A percentile compares a stretch with the other conserved stretches of the same genome.
phyloP scores from a whole-genome alignment of 2,888 invertebrate genomes.

The Mythimna vitellina region DNA sequence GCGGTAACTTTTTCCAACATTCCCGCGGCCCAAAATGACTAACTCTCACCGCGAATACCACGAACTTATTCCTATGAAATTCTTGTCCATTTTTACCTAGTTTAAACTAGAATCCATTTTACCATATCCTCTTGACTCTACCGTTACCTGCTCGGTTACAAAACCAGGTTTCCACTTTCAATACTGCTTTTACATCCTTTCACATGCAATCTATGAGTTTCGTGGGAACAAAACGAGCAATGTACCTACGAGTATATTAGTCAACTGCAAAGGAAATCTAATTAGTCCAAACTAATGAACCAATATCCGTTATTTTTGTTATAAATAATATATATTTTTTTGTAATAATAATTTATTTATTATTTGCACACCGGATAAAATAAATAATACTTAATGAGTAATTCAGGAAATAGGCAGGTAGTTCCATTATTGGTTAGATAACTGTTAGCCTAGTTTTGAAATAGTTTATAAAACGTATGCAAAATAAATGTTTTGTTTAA shows the following conservation, averaged over 20 bases:
- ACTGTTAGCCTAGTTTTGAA: neutral
- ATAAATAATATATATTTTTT: neutral
- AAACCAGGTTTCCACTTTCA: slow-evolving; percentile 40
- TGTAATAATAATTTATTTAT: slow-evolving; percentile 6
- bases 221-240: slow-evolving; percentile 42
- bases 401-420: slow-evolving; percentile 3
- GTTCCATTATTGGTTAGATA: neutral
- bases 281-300: slow-evolving; percentile 23
- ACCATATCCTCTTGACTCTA: slow-evolving; percentile 16
- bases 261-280: slow-evolving; percentile 48
- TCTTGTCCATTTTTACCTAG: neutral
- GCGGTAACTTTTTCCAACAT: too few species aligned
- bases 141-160: slow-evolving; percentile 9
- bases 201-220: slow-evolving; percentile 28
- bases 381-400: slow-evolving; percentile 13
- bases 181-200: slow-evolving; percentile 60
- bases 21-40: too few species aligned
- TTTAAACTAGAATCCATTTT: slow-evolving; percentile 13
- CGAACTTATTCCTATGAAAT: neutral
- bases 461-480: neutral
- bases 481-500: neutral
- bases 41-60: neutral
- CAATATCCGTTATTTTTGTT: slow-evolving; percentile 44
- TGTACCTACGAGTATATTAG: slow-evolving; percentile 21
- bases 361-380: neutral